A percentile compares a stretch with the other conserved stretches of the same genome.
These are phyloP conservation scores for Mormyrus lacerda DNA, from an alignment of 2,113 vertebrate genomes.

Conservation along the genomic window DNA sequence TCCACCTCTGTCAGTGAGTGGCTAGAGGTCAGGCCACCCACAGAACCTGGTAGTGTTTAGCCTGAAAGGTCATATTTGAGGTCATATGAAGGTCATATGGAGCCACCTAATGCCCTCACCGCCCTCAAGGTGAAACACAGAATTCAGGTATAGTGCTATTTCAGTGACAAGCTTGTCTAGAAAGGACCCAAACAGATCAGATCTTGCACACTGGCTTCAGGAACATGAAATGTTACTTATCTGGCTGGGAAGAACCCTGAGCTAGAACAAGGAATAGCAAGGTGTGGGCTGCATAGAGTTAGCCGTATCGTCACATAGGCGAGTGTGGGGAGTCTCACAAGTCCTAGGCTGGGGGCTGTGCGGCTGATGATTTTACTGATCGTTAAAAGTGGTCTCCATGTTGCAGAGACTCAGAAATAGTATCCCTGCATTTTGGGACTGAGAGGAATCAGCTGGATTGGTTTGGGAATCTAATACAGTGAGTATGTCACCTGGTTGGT, in stretches of 20 bases:
- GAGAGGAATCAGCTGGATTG: neutral
- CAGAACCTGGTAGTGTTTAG: neutral
- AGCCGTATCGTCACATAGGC: neutral
- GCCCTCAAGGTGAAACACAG: neutral
- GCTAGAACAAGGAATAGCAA: neutral
- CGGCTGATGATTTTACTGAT: neutral
- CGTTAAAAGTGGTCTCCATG: neutral
- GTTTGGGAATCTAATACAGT: neutral
- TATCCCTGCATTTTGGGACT: neutral
- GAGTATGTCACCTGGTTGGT: neutral
- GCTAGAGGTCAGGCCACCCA: neutral
- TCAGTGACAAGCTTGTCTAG: neutral
- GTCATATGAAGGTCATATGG: neutral
- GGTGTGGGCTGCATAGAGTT: neutral
- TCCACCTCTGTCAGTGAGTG: too few relatives aligned
- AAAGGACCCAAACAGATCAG: neutral
- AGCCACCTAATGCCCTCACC: neutral
- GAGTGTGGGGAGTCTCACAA: neutral
- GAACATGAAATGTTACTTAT: neutral
- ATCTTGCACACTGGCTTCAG: neutral
- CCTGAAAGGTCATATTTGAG: neutral
- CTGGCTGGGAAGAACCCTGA: neutral
- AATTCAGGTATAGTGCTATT: neutral
- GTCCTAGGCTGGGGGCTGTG: neutral
- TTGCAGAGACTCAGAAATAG: neutral